These are phyloP conservation scores for Erebia ligea DNA, from an alignment of 2,888 invertebrate species.

Conservation along the genomic window DNA sequence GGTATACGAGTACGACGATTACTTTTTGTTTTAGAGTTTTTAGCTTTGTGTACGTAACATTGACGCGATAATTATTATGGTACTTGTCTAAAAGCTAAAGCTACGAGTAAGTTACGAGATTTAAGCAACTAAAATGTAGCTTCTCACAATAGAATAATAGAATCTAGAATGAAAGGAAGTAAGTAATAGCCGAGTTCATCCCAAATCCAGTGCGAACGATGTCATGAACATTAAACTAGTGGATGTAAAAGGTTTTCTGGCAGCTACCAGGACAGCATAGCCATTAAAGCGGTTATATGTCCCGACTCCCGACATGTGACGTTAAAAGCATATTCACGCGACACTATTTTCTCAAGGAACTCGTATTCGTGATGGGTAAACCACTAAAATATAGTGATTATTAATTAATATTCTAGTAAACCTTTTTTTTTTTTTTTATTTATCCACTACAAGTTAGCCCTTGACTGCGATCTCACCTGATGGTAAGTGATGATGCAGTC, in stretches of 20 bases:
- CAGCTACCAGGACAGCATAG: conserved; percentile 12
- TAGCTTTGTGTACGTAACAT: neutral
- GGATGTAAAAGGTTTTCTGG: conserved; percentile 23
- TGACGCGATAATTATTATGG: too few species aligned
- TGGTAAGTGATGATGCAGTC: too few species aligned
- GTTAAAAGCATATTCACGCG: conserved; percentile 22
- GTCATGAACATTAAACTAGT: conserved; percentile 22
- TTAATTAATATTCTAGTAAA: too few species aligned
- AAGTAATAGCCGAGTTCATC: neutral
- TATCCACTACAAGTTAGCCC: too few species aligned
- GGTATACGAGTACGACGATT: neutral
- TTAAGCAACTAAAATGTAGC: too few species aligned
- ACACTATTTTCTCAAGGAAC: conserved; percentile 6
- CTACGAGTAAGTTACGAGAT: neutral
- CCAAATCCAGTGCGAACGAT: conserved; percentile 15
- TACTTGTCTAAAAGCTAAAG: too few species aligned
- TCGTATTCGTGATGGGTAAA: too few species aligned
- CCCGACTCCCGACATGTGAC: conserved; percentile 26
- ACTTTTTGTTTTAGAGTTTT: conserved; percentile 8
- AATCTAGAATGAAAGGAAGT: neutral
- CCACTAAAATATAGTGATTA: too few species aligned
- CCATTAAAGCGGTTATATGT: conserved; percentile 24
- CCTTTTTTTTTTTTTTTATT: too few species aligned
- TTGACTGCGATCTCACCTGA: too few species aligned
- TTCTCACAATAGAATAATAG: neutral